These are phyloP conservation scores for Acanthaster planci DNA, from an alignment of 35 echinoderm and acorn worm genomes.

Conservation along the genomic window DNA sequence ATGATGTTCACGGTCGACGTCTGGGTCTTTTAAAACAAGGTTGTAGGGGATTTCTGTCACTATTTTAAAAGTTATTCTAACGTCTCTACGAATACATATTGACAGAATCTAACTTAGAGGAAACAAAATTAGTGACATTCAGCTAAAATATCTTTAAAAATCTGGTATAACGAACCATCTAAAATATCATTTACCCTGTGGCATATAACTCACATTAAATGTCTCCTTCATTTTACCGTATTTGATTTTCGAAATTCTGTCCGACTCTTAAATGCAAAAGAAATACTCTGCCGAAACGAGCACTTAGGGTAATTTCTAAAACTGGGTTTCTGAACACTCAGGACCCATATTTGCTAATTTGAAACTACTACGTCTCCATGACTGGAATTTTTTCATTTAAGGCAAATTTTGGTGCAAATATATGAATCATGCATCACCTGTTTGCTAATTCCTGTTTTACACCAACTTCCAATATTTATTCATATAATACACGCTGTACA, in stretches of 20 bases:
- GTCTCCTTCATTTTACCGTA: neutral
- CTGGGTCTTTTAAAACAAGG: too few species aligned
- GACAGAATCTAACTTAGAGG: too few species aligned
- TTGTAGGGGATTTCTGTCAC: too few species aligned
- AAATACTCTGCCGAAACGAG: neutral
- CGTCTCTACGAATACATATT: too few species aligned
- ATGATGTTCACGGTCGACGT: too few species aligned
- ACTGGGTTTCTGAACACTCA: neutral
- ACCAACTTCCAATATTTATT: too few species aligned
- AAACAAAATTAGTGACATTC: too few species aligned
- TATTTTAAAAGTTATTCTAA: too few species aligned
- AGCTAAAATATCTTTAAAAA: too few species aligned
- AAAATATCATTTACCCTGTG: neutral
- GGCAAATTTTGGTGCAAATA: neutral
- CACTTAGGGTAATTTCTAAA: neutral
- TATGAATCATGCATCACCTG: neutral
- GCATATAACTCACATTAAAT: neutral
- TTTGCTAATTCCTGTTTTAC: neutral
- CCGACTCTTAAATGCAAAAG: neutral
- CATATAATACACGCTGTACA: too few species aligned
- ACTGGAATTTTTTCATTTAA: neutral
- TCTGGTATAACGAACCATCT: too few species aligned
- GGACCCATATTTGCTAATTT: neutral
- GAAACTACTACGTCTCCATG: neutral
- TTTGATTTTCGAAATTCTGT: neutral